Evolutionary conservation across 2,797 vertebrate species (phyloP).

Genomic region (Cuniculus paca): DNA sequence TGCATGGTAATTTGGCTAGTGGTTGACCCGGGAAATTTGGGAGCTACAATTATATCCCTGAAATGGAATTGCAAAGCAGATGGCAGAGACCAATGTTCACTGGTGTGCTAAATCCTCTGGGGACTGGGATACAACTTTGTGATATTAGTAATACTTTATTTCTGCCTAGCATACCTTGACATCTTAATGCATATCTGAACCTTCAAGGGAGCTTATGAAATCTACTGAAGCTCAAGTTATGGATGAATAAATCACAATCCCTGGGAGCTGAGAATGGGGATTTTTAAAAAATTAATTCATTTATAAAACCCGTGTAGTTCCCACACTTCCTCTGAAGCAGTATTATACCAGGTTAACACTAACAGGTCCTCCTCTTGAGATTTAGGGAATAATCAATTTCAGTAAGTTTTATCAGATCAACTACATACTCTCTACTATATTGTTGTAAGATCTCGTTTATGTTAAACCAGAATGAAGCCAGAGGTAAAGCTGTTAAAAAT

Average conservation of each 20-base stretch:
- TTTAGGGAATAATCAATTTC: background rate
- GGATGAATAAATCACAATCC: background rate
- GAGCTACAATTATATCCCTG: background rate
- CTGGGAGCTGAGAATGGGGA: background rate
- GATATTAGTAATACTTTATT: background rate
- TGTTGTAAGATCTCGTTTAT: background rate
- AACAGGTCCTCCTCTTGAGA: background rate
- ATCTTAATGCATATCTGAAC: background rate
- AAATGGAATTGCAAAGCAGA: background rate
- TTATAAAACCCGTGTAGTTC: background rate
- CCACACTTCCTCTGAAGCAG: background rate
- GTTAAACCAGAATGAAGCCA: background rate
- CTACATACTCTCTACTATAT: background rate
- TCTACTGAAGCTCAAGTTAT: background rate
- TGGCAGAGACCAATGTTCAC: background rate
- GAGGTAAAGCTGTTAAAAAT: background rate
- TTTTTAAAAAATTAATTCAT: background rate
- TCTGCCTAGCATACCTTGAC: slow-evolving; percentile 19
- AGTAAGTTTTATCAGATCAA: background rate
- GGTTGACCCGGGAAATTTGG: background rate
- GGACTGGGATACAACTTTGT: background rate
- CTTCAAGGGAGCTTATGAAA: background rate
- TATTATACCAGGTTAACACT: background rate
- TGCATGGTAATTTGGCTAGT: background rate
- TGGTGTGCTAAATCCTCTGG: background rate